phyloP scores from a whole-genome alignment of 2,113 vertebrate genomes.

The Pristiophorus japonicus region DNA sequence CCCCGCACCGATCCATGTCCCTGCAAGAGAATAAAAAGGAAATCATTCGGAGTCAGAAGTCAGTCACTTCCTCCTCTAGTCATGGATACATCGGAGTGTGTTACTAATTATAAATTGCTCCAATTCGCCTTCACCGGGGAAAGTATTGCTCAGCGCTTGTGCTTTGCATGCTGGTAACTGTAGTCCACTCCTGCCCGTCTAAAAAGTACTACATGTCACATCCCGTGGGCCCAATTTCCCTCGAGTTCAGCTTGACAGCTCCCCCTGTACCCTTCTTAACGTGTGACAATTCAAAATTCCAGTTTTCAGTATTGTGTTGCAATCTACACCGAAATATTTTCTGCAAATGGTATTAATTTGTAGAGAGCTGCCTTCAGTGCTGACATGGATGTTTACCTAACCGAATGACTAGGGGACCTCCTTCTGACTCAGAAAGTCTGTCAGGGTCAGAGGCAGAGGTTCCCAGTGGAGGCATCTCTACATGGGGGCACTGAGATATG shows the following conservation, averaged over 20 bases:
- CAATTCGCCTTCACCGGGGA: neutral
- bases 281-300: neutral
- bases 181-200: neutral
- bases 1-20: neutral
- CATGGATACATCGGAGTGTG: neutral
- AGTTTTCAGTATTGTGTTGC: neutral
- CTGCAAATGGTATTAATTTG: neutral
- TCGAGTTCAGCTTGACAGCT: neutral
- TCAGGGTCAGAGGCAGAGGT: neutral
- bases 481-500: neutral
- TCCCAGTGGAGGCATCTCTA: neutral
- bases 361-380: neutral
- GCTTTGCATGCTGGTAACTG: conserved; percentile 14
- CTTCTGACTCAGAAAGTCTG: no score
- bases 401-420: no score
- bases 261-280: neutral
- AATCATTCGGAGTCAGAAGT: neutral
- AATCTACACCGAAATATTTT: neutral
- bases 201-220: neutral
- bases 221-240: neutral
- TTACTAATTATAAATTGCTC: neutral
- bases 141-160: neutral
- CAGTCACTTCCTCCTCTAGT: conserved; percentile 31
- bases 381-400: neutral
- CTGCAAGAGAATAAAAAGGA: conserved; percentile 2